phyloP scores from a whole-genome alignment of 2,888 invertebrate genomes.

The Pyrochroa serraticornis region DNA sequence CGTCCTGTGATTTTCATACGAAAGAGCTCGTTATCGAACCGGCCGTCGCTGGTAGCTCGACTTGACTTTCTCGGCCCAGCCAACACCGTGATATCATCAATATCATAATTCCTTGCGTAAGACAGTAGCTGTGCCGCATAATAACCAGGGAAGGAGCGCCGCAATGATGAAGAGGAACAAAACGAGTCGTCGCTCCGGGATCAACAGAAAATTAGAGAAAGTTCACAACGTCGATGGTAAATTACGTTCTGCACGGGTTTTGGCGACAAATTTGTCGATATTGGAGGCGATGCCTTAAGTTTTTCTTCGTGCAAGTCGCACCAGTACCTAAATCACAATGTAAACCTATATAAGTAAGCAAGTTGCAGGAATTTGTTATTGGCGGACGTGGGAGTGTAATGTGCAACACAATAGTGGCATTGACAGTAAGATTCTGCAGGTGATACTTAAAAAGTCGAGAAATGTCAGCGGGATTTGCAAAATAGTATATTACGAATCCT shows the following conservation, averaged over 20 bases:
- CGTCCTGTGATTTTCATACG: slow-evolving; percentile 31
- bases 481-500: too few species aligned
- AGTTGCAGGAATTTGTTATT: too few species aligned
- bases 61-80: slow-evolving; percentile 35
- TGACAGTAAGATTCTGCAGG: too few species aligned
- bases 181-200: slow-evolving; percentile 6
- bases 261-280: neutral
- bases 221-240: neutral
- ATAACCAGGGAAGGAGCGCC: slow-evolving; percentile 34
- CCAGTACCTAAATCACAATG: too few species aligned
- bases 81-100: slow-evolving; percentile 54
- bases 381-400: too few species aligned
- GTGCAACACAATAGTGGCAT: too few species aligned
- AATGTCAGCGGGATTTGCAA: too few species aligned
- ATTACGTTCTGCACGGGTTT: neutral
- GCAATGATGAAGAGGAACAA: neutral
- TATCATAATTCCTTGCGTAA: slow-evolving; percentile 56
- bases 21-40: slow-evolving; percentile 30
- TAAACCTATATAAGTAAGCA: too few species aligned
- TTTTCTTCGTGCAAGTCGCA: too few species aligned
- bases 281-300: too few species aligned
- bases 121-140: slow-evolving; percentile 51
- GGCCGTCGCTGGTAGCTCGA: slow-evolving; percentile 17
- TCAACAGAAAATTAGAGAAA: slow-evolving; percentile 29
- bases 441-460: too few species aligned